Percentiles rank a stretch among this genome's conserved stretches.
Conservation (phyloP, 2,797 vertebrate genomes). For the Antrozous pallidus region DNA sequence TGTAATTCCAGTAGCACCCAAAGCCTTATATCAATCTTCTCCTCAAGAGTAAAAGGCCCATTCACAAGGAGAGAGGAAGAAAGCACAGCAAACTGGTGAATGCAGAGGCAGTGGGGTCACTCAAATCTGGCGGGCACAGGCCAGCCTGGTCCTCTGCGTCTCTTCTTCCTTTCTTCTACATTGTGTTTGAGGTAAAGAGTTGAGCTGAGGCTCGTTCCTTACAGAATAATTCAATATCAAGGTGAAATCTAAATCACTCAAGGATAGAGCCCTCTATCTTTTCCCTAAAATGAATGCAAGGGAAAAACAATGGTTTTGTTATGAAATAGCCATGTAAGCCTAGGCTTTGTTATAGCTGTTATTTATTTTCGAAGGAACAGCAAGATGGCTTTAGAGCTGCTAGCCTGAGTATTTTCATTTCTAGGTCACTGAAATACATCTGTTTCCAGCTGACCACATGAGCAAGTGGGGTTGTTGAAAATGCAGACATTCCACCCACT, state of each 20-base stretch:
- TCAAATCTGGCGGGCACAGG: fast-evolving
- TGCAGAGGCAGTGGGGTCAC: neutral
- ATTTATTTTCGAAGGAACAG: constrained; percentile 45
- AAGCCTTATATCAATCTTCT: neutral
- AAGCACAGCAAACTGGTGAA: too few species aligned
- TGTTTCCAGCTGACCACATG: neutral
- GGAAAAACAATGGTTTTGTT: neutral
- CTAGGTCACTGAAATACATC: constrained; percentile 58
- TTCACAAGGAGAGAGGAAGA: neutral
- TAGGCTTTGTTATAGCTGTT: neutral
- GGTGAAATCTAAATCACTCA: constrained; percentile 2
- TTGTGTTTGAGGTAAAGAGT: neutral
- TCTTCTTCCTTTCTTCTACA: neutral
- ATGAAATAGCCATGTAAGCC: neutral
- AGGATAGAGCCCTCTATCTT: neutral
- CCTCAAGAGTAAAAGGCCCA: neutral
- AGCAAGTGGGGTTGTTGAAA: neutral
- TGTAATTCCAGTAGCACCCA: neutral
- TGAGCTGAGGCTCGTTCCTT: neutral
- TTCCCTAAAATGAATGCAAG: constrained; percentile 13
- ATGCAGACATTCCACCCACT: neutral
- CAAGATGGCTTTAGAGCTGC: neutral
- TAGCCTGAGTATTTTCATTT: constrained; percentile 59
- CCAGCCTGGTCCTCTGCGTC: neutral
- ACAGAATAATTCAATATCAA: neutral